Evolutionary conservation across 2,888 invertebrate genomes (phyloP).

Genomic region (Diplolepis rosae): DNA sequence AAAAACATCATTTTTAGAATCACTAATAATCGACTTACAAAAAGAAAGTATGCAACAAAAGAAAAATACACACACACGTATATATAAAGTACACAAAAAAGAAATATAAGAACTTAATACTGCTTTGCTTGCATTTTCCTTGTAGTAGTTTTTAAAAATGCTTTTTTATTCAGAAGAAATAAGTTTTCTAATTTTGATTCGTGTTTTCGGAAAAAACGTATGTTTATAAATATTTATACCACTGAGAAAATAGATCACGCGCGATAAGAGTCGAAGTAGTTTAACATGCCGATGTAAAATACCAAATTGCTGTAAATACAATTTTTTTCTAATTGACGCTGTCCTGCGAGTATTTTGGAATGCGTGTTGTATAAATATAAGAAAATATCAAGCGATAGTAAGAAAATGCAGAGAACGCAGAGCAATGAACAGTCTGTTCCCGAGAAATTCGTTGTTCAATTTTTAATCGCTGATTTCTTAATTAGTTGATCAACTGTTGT

Average conservation of each 20-base stretch:
- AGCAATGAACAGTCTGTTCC: not conserved
- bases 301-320: constrained; percentile 3
- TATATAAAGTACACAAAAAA: too few relatives aligned
- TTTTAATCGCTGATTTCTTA: not conserved
- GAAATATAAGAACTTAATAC: not conserved
- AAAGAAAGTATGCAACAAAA: too few relatives aligned
- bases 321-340: constrained; percentile 2
- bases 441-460: not conserved
- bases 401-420: not conserved
- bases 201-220: not conserved
- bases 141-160: not conserved
- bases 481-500: not conserved
- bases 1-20: not conserved
- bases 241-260: not conserved
- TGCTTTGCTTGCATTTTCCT: not conserved
- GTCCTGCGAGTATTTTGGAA: not conserved
- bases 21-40: too few relatives aligned
- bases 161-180: not conserved
- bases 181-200: not conserved
- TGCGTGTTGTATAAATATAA: not conserved
- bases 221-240: not conserved
- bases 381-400: not conserved
- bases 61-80: too few relatives aligned
- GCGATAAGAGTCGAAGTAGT: not conserved
- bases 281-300: not conserved